Percentiles rank a stretch among this genome's conserved stretches.
Evolutionary conservation across 2,797 vertebrate genomes (phyloP).

Genomic region (Scolopax bukidnonensis): DNA sequence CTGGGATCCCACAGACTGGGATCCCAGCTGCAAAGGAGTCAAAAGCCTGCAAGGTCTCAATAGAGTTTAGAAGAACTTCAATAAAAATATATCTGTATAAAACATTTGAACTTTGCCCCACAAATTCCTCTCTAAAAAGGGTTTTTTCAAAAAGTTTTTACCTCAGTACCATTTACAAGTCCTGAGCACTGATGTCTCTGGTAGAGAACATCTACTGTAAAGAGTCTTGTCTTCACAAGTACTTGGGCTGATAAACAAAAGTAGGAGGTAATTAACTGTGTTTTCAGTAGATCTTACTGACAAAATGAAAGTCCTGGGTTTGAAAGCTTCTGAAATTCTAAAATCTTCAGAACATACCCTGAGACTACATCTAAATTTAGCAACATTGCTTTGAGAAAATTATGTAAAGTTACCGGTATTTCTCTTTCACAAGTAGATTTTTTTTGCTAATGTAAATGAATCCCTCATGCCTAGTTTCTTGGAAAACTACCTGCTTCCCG

Average conservation of each 20-base stretch:
- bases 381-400: background rate
- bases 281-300: background rate
- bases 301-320: background rate
- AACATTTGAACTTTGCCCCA: background rate
- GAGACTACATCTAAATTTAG: constrained; percentile 30
- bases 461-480: constrained; percentile 30
- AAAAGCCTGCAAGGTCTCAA: background rate
- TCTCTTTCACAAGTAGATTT: constrained; percentile 27
- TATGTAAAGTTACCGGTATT: constrained; percentile 2
- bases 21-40: background rate
- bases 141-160: background rate
- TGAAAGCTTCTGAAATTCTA: background rate
- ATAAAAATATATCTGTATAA: background rate
- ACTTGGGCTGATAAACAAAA: background rate
- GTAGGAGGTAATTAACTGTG: background rate
- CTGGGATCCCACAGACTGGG: background rate
- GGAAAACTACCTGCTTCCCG: constrained; percentile 30
- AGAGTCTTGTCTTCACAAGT: background rate
- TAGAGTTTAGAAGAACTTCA: background rate
- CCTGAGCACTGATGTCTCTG: background rate
- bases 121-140: background rate
- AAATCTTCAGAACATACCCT: background rate
- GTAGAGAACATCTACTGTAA: background rate
- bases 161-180: background rate
- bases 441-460: constrained; percentile 67